A percentile compares a stretch with the other conserved stretches of the same genome.
phyloP scores from a whole-genome alignment of 2,113 vertebrate species.

The Cercocebus atys region DNA sequence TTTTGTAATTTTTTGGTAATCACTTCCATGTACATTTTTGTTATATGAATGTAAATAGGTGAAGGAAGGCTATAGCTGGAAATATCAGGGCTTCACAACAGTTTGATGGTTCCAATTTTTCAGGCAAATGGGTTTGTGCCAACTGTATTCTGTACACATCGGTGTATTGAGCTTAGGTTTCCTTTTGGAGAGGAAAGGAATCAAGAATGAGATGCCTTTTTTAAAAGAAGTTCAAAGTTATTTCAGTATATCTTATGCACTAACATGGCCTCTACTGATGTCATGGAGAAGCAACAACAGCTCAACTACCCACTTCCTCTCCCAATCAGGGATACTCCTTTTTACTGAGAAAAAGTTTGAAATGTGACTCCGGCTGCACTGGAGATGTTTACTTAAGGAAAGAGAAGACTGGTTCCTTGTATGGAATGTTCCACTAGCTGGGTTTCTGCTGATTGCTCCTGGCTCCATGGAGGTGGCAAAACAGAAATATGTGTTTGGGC shows the following conservation, averaged over 20 bases:
- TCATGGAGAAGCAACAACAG: constrained; percentile 1
- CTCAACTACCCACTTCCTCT: neutral
- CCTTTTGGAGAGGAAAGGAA: neutral
- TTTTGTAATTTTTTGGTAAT: neutral
- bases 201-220: neutral
- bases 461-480: neutral
- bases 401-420: neutral
- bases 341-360: constrained; percentile 2
- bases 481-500: neutral
- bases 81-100: neutral
- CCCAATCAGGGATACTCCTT: neutral
- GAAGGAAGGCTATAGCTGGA: neutral
- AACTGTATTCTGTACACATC: neutral
- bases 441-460: neutral
- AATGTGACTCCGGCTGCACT: neutral
- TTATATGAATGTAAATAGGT: neutral
- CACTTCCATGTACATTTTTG: neutral
- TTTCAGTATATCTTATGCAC: neutral
- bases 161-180: neutral
- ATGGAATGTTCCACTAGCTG: neutral
- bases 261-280: neutral
- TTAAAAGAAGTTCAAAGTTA: constrained; percentile 12
- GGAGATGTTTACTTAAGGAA: neutral
- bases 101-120: neutral
- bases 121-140: neutral